phyloP scores from a whole-genome alignment of 2,113 vertebrate genomes.

The Barbus barbus region DNA sequence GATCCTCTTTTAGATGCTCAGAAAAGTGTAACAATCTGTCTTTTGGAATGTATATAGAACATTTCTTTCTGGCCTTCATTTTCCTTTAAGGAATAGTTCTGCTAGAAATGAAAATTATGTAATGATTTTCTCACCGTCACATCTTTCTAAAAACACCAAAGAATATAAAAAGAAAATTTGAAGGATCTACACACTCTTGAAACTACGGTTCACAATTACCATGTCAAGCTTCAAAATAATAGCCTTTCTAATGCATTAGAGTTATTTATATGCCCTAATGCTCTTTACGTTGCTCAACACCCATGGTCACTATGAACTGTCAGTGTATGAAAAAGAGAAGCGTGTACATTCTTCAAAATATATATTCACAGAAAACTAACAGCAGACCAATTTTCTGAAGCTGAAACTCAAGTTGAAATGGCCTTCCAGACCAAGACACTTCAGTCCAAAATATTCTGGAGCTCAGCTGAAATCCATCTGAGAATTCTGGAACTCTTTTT shows the following conservation, averaged over 20 bases:
- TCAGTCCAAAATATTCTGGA: conserved; percentile 2
- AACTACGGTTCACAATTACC: neutral
- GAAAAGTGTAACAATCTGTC: conserved; percentile 7
- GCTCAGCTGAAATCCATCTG: conserved; percentile 1
- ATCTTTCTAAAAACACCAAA: neutral
- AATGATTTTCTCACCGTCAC: neutral
- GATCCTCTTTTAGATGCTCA: neutral
- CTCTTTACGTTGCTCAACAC: neutral
- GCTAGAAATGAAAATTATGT: neutral
- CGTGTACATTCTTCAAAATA: neutral
- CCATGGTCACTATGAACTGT: neutral
- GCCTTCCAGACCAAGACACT: neutral
- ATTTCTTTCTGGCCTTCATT: neutral
- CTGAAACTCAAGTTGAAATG: neutral
- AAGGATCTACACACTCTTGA: neutral
- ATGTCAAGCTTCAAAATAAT: neutral
- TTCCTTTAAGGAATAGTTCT: neutral
- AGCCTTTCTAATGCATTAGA: neutral
- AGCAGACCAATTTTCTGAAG: neutral
- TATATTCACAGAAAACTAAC: neutral
- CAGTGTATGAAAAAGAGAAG: neutral
- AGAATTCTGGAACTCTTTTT: neutral
- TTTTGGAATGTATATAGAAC: conserved; percentile 42
- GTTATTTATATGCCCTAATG: neutral
- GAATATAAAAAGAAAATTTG: neutral